Conservation (phyloP, 2,888 invertebrate species). For the Acronicta aceris region DNA sequence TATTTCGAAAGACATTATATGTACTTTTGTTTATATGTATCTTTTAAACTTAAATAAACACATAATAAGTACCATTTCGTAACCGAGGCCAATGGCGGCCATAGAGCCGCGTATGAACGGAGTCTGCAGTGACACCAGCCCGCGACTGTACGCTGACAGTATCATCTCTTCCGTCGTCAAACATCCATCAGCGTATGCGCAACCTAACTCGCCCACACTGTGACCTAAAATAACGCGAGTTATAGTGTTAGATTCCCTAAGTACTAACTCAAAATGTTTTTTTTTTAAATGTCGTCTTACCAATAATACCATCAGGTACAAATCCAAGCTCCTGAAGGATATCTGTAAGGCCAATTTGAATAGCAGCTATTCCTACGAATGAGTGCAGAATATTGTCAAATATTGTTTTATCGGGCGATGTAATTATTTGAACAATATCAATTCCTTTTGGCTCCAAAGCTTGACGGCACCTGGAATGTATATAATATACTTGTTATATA, state of each 20-base stretch:
- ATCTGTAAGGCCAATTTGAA: conserved; percentile 88
- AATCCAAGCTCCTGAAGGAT: conserved; percentile 86
- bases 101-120: conserved; percentile 93
- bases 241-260: neutral
- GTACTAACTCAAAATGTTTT: neutral
- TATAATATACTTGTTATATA: too few relatives aligned
- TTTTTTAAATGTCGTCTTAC: conserved; percentile 13
- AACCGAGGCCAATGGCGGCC: conserved; percentile 95
- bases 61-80: conserved; percentile 75
- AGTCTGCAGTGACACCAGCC: conserved; percentile 92
- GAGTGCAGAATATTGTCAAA: conserved; percentile 88
- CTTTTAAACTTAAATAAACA: too few relatives aligned
- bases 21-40: too few relatives aligned
- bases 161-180: conserved; percentile 96
- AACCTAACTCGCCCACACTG: conserved; percentile 98
- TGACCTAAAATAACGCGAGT: conserved; percentile 91
- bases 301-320: conserved; percentile 90
- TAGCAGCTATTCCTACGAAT: conserved; percentile 83
- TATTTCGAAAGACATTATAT: neutral
- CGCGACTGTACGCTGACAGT: conserved; percentile 94
- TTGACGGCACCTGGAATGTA: conserved; percentile 81
- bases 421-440: conserved; percentile 91
- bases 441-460: conserved; percentile 90
- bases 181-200: conserved; percentile 98
- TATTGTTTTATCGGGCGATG: conserved; percentile 88